Evolutionary conservation across 2,888 invertebrate genomes (phyloP).

Genomic region (Terebella lapidaria): DNA sequence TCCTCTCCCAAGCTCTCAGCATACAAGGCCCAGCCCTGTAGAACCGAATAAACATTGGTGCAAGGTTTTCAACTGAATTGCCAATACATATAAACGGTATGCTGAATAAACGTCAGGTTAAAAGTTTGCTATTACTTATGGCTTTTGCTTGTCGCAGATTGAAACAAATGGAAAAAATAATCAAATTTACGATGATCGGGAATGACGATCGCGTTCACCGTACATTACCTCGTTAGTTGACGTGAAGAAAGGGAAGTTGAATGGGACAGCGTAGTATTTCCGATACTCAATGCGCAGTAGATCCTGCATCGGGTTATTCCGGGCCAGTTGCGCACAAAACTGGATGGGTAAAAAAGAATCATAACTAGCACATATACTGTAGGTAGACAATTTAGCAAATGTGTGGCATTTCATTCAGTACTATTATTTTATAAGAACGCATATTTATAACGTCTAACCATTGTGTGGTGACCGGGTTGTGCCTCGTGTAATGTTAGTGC

Average conservation of each 20-base stretch:
- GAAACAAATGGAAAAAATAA: too few relatives aligned
- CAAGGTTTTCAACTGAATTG: neutral
- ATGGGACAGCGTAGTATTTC: conserved; percentile 28
- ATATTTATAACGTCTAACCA: conserved; percentile 32
- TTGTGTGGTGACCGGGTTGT: conserved; percentile 53
- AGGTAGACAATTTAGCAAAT: too few relatives aligned
- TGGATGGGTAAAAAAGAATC: too few relatives aligned
- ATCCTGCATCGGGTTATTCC: neutral
- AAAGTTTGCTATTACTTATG: too few relatives aligned
- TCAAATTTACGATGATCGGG: neutral
- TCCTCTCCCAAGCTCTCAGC: conserved; percentile 39
- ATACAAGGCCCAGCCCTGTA: conserved; percentile 42
- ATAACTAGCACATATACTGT: too few relatives aligned
- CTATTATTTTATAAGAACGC: too few relatives aligned
- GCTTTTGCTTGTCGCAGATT: too few relatives aligned
- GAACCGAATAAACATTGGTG: neutral
- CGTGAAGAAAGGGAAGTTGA: conserved; percentile 37
- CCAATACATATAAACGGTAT: too few relatives aligned
- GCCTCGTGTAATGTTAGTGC: conserved; percentile 51
- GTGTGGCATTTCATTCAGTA: too few relatives aligned
- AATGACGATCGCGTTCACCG: neutral
- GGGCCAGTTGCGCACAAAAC: too few relatives aligned
- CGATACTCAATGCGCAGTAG: conserved; percentile 5
- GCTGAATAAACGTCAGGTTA: too few relatives aligned
- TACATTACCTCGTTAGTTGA: conserved; percentile 34